Base-by-base conservation (phyloP, 2,797 vertebrate genomes). In the Masticophis lateralis region DNA sequence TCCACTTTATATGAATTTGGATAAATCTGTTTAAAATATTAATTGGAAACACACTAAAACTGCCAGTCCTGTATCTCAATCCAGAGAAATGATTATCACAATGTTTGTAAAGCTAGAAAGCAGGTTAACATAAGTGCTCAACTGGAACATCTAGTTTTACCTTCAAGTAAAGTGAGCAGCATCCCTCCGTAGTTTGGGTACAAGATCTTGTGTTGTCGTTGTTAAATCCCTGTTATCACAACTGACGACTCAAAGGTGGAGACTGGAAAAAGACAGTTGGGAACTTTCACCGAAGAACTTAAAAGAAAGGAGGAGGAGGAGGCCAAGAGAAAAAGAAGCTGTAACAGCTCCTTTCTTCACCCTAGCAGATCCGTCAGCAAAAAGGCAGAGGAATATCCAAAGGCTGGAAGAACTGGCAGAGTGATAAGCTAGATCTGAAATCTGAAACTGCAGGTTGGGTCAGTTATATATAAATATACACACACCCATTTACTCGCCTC, bases 391-490 rank as follows among this genome's bases (percentile, higher is more conserved):
- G 91, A 95, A 43, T 60, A 94, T 94, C 93, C 94, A 55, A 93
- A 74, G 13, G 2, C 90, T 74, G 93, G 90, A 53, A 95, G 94
- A 92, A 37, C 90, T 87, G 93, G 94, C n/a, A 51, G 59, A 93
- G 37, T 12, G 95, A 96, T 95, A 96, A 96, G 83, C n/a, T 5
- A 94, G 89, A 93, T 94, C 95, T 98, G 97, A 97, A 98, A 98
- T 90, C 95, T 27, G 97, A 97, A 96, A 87, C 97, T 90, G 97
- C 90, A 94, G 97, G 97, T 97, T 95, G 97, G 96, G 96, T 59
- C 61, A 94, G 95, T 90, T 92, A 96, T 96, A 90, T 96, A 97
- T 95, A 97, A 97, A 96, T 96, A 96, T 91, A 91, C 91, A 56
- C 95, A 92, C 95, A 88, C 94, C 94, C 61, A 86, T 27, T 94